phyloP scores from a whole-genome alignment of 1,140 invertebrate genomes.

The Acromyrmex heyeri region DNA sequence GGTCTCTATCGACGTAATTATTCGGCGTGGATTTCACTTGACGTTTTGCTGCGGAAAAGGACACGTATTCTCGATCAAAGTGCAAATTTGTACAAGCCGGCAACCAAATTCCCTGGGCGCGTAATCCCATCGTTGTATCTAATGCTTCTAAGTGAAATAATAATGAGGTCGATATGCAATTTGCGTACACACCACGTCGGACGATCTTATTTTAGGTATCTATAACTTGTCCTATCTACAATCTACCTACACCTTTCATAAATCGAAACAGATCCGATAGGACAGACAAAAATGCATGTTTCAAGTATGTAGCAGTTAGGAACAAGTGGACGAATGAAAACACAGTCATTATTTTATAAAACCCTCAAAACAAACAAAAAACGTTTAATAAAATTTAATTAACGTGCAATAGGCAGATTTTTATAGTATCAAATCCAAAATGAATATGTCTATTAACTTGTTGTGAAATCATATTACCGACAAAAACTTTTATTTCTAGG shows the following conservation, averaged over 20 bases:
- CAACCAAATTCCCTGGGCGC: slow-evolving; percentile 14
- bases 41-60: slow-evolving; percentile 26
- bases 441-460: not conserved
- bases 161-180: slow-evolving; percentile 46
- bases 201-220: not conserved
- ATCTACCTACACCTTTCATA: not conserved
- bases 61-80: slow-evolving; percentile 59
- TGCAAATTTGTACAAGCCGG: slow-evolving; percentile 60
- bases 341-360: not conserved
- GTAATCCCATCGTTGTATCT: slow-evolving; percentile 27
- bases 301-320: not conserved
- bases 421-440: not conserved
- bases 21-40: slow-evolving; percentile 30
- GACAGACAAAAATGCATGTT: not conserved
- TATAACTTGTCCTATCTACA: not conserved
- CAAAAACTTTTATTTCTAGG: not conserved
- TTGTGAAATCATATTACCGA: not conserved
- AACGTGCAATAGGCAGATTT: no score
- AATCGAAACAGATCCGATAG: not conserved
- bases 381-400: no score
- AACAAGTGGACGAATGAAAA: not conserved
- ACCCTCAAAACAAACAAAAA: not conserved
- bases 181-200: slow-evolving; percentile 32
- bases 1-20: slow-evolving; percentile 52
- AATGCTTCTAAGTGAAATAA: slow-evolving; percentile 60